Percentiles rank a stretch among this genome's conserved stretches.
phyloP scores from a whole-genome alignment of 64 coral and sea anemone species.

The Montipora foliosa region DNA sequence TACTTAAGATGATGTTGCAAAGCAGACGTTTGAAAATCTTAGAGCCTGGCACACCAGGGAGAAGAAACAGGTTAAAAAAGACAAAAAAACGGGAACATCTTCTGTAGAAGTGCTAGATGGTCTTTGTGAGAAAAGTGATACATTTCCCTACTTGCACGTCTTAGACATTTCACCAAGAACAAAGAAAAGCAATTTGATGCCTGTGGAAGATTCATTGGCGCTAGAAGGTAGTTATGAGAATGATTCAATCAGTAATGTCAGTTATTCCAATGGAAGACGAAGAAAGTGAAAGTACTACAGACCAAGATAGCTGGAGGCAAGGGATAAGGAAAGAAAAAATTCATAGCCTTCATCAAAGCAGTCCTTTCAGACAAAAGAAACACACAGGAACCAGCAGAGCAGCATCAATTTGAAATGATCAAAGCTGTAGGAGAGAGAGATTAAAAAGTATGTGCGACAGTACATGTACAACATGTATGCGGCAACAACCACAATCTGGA shows the following conservation, averaged over 20 bases:
- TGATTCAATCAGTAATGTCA: background rate
- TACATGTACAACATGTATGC: background rate
- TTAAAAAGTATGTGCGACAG: constrained; percentile 23
- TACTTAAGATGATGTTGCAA: constrained; percentile 14
- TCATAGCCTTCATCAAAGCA: background rate
- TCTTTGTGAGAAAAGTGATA: no score
- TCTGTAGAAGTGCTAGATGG: background rate
- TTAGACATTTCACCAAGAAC: no score
- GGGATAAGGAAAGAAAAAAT: background rate
- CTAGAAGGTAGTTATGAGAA: background rate
- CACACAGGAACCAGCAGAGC: constrained; percentile 30
- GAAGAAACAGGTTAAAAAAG: constrained; percentile 17
- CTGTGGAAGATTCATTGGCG: background rate
- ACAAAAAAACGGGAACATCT: background rate
- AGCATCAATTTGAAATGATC: background rate
- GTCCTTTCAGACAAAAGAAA: background rate
- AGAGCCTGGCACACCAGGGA: constrained; percentile 9
- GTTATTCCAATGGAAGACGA: background rate
- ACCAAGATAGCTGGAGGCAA: background rate
- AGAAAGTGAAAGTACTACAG: constrained; percentile 9
- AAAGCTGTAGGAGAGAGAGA: constrained; percentile 4
- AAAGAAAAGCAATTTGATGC: background rate
- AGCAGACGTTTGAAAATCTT: constrained; percentile 25
- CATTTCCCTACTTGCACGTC: no score
- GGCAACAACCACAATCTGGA: background rate